Conservation (phyloP, 2,888 invertebrate species). For the Drosophila lacicola region DNA sequence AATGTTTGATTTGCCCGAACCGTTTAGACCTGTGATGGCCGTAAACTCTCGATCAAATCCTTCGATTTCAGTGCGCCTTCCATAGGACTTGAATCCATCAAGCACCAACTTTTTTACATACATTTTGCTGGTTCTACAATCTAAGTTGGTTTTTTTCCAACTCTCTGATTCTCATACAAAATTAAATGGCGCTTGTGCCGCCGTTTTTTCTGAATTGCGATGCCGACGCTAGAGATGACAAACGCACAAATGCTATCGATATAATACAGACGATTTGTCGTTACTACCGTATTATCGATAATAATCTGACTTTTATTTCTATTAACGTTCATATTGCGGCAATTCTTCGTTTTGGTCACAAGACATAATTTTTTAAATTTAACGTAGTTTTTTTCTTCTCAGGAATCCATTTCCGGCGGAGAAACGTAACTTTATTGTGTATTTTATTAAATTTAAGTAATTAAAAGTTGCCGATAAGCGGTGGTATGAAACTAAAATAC, state of each 20-base stretch:
- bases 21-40: slow-evolving; percentile 99
- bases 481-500: too few species aligned
- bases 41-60: slow-evolving; percentile 98
- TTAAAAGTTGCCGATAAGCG: too few species aligned
- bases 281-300: background rate
- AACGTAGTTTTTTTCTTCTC: too few species aligned
- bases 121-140: slow-evolving; percentile 87
- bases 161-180: slow-evolving; percentile 5
- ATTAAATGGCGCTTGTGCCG: slow-evolving; percentile 33
- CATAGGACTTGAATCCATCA: slow-evolving; percentile 99
- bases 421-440: too few species aligned
- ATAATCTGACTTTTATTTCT: background rate
- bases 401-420: too few species aligned
- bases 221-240: slow-evolving; percentile 46
- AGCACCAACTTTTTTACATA: slow-evolving; percentile 95
- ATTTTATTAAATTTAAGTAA: too few species aligned
- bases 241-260: slow-evolving; percentile 7
- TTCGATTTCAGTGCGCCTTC: slow-evolving; percentile 94
- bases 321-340: too few species aligned
- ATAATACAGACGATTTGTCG: background rate
- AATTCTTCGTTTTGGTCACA: too few species aligned
- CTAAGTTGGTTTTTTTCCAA: background rate
- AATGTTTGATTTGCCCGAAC: slow-evolving; percentile 99
- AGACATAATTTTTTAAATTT: too few species aligned
- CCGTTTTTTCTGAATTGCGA: slow-evolving; percentile 48